Conservation (phyloP, 2,113 vertebrate genomes). For the Gallinago media region DNA sequence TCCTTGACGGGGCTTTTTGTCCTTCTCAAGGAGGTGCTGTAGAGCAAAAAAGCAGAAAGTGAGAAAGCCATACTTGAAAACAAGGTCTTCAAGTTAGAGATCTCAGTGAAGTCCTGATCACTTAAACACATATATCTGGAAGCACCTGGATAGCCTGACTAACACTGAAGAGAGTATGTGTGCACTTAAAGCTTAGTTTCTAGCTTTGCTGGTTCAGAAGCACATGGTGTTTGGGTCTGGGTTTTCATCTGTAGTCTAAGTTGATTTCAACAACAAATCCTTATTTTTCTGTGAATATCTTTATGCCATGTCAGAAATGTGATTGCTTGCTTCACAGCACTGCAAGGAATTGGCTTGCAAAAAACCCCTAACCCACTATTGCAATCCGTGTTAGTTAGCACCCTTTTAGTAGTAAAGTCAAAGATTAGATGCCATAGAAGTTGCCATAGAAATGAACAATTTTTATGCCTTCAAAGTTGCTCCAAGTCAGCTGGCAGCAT, state of each 20-base stretch:
- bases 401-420: not conserved
- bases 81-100: not conserved
- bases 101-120: not conserved
- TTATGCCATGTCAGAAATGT: not conserved
- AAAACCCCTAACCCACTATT: not conserved
- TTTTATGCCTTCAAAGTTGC: not conserved
- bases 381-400: not conserved
- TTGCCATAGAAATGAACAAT: not conserved
- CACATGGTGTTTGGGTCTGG: not conserved
- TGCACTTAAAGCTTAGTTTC: not conserved
- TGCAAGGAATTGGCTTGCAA: not conserved
- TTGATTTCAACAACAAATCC: not conserved
- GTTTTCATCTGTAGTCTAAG: not conserved
- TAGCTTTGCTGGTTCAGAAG: not conserved
- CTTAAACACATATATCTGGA: not conserved
- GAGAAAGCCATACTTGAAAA: not conserved
- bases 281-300: not conserved
- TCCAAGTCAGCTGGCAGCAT: not conserved
- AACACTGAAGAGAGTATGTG: not conserved
- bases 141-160: not conserved
- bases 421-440: not conserved
- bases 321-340: accelerated
- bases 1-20: not conserved
- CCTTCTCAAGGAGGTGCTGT: not conserved
- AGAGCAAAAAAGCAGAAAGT: not conserved